A percentile compares a stretch with the other conserved stretches of the same genome.
phyloP scores from a whole-genome alignment of 2,113 vertebrate species.

The Chitala chitala region DNA sequence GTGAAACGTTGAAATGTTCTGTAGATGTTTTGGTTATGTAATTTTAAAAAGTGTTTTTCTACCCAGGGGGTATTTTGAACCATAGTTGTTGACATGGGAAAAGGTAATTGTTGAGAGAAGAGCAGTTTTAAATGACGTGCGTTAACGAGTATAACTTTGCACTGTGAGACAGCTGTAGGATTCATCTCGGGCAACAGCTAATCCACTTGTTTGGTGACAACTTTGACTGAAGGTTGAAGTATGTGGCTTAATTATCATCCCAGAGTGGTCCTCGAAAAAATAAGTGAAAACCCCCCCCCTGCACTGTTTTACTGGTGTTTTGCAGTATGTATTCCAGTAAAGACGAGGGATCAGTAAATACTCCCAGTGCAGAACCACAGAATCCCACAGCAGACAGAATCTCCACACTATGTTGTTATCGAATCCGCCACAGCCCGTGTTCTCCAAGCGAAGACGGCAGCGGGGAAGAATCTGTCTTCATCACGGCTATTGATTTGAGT shows the following conservation, averaged over 20 bases:
- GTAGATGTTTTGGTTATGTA: too few relatives aligned
- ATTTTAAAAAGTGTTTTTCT: too few relatives aligned
- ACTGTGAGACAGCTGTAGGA: neutral
- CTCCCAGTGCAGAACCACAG: neutral
- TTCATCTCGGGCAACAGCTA: neutral
- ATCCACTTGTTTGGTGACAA: neutral
- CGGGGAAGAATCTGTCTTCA: conserved; percentile 47
- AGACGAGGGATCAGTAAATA: neutral
- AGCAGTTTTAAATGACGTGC: too few relatives aligned
- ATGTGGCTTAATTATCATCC: conserved; percentile 29
- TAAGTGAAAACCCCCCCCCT: neutral
- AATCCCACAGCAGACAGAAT: neutral
- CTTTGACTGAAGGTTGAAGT: neutral
- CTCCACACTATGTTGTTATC: neutral
- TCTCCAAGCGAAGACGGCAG: too few relatives aligned
- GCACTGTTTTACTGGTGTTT: neutral
- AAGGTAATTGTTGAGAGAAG: too few relatives aligned
- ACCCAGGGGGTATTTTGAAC: too few relatives aligned
- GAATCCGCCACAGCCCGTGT: neutral
- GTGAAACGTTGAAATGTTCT: too few relatives aligned
- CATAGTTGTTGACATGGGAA: too few relatives aligned
- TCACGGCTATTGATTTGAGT: conserved; percentile 53
- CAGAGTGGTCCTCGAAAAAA: conserved; percentile 31
- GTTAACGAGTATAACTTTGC: neutral
- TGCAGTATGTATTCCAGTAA: neutral